Conservation (phyloP, 2,888 invertebrate species). For the Leptarthrus brevirostris region DNA sequence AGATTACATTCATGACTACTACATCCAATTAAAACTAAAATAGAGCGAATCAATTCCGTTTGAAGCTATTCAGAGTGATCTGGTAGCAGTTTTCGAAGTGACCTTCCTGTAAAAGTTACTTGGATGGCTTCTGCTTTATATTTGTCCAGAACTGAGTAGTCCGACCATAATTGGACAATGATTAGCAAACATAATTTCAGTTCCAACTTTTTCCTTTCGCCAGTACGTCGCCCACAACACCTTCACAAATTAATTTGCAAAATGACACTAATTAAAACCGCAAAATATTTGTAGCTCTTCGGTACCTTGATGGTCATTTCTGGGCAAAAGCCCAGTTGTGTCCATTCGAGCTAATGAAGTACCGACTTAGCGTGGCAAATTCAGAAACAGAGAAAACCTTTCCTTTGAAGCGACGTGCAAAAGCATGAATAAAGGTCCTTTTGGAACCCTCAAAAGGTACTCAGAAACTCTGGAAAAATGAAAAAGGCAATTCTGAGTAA, state of each 20-base stretch:
- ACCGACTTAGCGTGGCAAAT: neutral
- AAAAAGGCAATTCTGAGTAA: slow-evolving; percentile 18
- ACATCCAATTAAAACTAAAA: too few species aligned
- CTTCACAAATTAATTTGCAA: neutral
- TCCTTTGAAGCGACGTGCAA: slow-evolving; percentile 24
- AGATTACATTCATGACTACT: too few species aligned
- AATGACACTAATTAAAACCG: slow-evolving; percentile 33
- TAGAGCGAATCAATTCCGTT: too few species aligned
- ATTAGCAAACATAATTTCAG: too few species aligned
- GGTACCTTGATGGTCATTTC: neutral
- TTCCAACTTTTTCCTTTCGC: too few species aligned
- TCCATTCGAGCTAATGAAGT: slow-evolving; percentile 7
- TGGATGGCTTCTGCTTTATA: too few species aligned
- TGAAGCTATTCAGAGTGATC: too few species aligned
- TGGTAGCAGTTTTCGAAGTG: too few species aligned
- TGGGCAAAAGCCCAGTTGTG: neutral
- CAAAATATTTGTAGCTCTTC: neutral
- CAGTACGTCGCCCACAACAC: neutral
- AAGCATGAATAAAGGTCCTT: slow-evolving; percentile 21
- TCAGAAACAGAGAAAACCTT: neutral
- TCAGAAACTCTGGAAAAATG: neutral
- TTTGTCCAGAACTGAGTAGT: too few species aligned
- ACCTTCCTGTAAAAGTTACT: too few species aligned
- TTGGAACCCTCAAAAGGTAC: neutral
- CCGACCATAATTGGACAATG: too few species aligned